Evolutionary conservation across 2,113 vertebrate species (phyloP).

Genomic region (Chauna torquata): DNA sequence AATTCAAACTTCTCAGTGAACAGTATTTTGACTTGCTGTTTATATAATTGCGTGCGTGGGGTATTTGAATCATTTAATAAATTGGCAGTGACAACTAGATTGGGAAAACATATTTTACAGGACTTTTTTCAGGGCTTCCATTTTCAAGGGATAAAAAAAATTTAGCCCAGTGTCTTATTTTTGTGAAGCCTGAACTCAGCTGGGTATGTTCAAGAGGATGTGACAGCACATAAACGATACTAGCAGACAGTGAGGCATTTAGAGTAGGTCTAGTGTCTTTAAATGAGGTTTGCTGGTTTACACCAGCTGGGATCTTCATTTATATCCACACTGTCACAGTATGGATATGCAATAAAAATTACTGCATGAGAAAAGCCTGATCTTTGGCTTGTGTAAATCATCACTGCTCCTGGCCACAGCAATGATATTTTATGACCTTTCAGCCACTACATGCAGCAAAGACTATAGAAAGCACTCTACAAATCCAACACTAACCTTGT

Average conservation of each 20-base stretch:
- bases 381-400: conserved; percentile 35
- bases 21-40: not conserved
- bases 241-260: not conserved
- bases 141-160: not conserved
- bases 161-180: not conserved
- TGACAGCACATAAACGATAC: not conserved
- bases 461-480: not conserved
- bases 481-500: conserved; percentile 72
- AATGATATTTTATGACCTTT: conserved; percentile 47
- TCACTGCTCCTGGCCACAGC: not conserved
- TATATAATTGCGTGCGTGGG: accelerated
- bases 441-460: not conserved
- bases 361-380: conserved; percentile 41
- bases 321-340: conserved; percentile 21
- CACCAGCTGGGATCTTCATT: conserved; percentile 45
- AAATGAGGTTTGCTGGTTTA: conserved; percentile 32
- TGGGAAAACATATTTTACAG: not conserved
- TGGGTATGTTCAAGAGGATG: conserved; percentile 19
- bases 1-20: accelerated
- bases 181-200: not conserved
- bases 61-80: not conserved
- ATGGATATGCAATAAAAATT: conserved; percentile 35
- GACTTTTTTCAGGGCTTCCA: not conserved
- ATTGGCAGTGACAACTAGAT: not conserved
- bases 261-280: not conserved